Base-by-base conservation (phyloP, 1,140 invertebrate species). In the Diprion similis region DNA sequence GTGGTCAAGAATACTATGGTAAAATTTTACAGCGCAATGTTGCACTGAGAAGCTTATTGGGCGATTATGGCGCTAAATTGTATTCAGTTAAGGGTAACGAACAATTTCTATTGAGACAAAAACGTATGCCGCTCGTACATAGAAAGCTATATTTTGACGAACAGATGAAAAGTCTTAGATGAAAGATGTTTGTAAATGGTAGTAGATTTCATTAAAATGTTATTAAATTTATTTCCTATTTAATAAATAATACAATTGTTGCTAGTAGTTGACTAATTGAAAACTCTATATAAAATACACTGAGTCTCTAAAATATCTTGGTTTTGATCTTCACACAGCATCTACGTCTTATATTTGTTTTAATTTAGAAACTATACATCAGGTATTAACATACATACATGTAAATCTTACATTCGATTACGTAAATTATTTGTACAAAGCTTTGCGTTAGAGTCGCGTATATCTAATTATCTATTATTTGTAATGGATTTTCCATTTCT, bases 1-100 rank as follows among this genome's bases (percentile, higher is more conserved):
- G 93, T 51, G 95, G 94, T 10, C 87, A 92, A 48, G 91, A 93
- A 81, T 96, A 90, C 86, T 96, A 95, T 83, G 88, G 90, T 46
- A 94, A 95, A 85, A 82, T 92, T 11, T 80, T 95, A 65, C 85
- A 91, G 75, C 91, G 92, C 80, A 96, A 97, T 83, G 90, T 91
- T 75, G 93, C 94, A 0, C 79, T 95, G 15, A 84, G 94, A 77
- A 82, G 86, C 66, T 80, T 96, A 4, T 86, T 95, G 82, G 92
- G 92, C 4, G 78, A 82, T 15, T 82, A 90, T 78, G 89, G 91
- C 15, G 84, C 91, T 83, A 87, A 86, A 45, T 82, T 85, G 66
- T 95, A 91, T 78, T 92, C 92, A 10, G 86, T 86, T 17, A 81
- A 89, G 68, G 95, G 95, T 67, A 95, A 96, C 88, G 90, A 92